phyloP scores from a whole-genome alignment of 92 coral and sea anemone species.

The Micromussa lordhowensis region DNA sequence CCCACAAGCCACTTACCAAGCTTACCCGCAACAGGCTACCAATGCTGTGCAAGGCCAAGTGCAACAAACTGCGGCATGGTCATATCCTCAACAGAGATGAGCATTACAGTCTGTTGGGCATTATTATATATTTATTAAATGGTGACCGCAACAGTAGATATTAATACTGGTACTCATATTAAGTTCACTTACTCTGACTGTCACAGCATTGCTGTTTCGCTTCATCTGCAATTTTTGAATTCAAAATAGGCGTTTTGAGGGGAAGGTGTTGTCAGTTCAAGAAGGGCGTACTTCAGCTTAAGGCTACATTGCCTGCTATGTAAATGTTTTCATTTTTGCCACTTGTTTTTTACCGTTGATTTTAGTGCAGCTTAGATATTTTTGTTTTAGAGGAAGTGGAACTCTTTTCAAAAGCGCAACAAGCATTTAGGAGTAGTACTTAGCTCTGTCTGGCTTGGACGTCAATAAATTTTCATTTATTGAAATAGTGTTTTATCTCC shows the following conservation, averaged over 20 bases:
- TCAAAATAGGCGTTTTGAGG: not conserved
- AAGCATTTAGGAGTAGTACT: not conserved
- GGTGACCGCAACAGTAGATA: not conserved
- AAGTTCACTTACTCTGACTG: not conserved
- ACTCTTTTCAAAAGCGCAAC: not conserved
- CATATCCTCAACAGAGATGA: slow-evolving; percentile 16
- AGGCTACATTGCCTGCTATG: not conserved
- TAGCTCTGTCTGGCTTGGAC: slow-evolving; percentile 10
- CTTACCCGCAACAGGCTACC: slow-evolving; percentile 37
- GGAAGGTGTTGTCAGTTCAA: not conserved
- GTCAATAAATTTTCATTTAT: not conserved
- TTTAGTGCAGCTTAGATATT: not conserved
- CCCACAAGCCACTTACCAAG: slow-evolving; percentile 48
- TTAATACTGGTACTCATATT: not conserved
- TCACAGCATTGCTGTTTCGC: not conserved
- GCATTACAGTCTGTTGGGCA: not conserved
- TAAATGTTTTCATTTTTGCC: not conserved
- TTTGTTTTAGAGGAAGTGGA: not conserved
- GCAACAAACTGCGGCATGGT: slow-evolving; percentile 52
- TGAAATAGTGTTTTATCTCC: not conserved
- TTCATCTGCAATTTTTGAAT: not conserved
- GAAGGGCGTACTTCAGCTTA: not conserved
- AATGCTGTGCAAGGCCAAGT: slow-evolving; percentile 49
- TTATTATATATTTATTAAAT: slow-evolving; percentile 25
- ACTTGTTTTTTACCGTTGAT: not conserved